Base-by-base conservation (phyloP, 2,888 invertebrate species). In the Polymixis flavicincta region DNA sequence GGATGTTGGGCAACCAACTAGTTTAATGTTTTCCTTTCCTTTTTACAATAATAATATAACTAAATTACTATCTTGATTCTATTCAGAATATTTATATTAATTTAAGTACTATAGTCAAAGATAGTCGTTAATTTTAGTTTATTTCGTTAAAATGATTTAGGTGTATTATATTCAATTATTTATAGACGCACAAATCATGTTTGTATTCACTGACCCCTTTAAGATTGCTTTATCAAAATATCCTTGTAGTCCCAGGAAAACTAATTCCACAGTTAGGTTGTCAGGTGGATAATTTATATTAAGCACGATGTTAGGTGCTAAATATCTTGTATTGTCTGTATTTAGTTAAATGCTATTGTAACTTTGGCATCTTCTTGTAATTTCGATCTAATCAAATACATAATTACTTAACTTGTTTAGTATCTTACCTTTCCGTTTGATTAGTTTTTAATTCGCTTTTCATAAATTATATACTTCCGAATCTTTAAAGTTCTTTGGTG, bases 21-120 rank as follows among this genome's bases (percentile, higher is more conserved):
- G 59, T 76, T 79, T 67, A 65, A 80, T 74, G 65, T 59, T 71
- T 59, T 61, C 69, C 67, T 68, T 76, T 80, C 55, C 22, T 74
- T 70, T 69, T 69, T 69, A 79, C 65, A 66, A 71, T 73, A 63
- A 75, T 55, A 57, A 63, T 64, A 61, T 71, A 7, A 66, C 14
- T 37, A 50, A 70, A 69, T 50, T 32, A 64, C 45, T 50, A 69
- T 55, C 52, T 19, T 8, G n/a, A 57, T 54, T 28, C 19, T 14
- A 55, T 55, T n/a, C 5, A 37, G 32, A 54, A 63, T 63, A 14
- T 19, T 74, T 42, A 50, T n/a, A 42, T 37, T 3, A 37, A 0
- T 32, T 28, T 14, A 25, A 0, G 14, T 17, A 55, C 9, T 19
- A n/a, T 0, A 9, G 13, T 22, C 5, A 17, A 66, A 54, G 54